Conservation (phyloP, 30 jellyfish, hydroid and myxozoan genomes). For the Phacellophora camtschatica region DNA sequence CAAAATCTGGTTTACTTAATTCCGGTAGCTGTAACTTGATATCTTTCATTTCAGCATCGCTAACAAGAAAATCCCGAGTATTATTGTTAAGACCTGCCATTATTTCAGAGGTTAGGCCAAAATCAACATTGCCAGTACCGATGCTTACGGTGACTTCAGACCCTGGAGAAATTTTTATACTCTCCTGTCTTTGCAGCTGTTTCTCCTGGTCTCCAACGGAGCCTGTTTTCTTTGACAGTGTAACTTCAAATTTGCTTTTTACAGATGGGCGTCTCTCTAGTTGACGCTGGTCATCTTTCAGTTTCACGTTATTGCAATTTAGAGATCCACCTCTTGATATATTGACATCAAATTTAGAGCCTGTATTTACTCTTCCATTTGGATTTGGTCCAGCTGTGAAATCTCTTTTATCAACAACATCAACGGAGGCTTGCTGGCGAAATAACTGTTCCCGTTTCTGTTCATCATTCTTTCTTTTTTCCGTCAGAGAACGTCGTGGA, state of each 20-base stretch:
- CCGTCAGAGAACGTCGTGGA: conserved; percentile 49
- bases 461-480: conserved; percentile 51
- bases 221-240: conserved; percentile 8
- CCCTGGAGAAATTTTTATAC: conserved; percentile 56
- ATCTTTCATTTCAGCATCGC: conserved; percentile 23
- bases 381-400: conserved; percentile 21
- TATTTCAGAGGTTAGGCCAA: conserved; percentile 57
- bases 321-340: neutral
- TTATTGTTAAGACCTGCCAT: conserved; percentile 69
- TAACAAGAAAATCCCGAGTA: conserved; percentile 33
- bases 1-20: conserved; percentile 6
- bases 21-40: conserved; percentile 73
- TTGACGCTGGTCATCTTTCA: neutral
- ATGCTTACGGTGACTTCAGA: conserved; percentile 55
- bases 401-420: conserved; percentile 13
- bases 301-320: neutral
- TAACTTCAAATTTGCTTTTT: conserved; percentile 20
- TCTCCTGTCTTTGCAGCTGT: conserved; percentile 28
- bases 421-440: conserved; percentile 57
- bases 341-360: neutral
- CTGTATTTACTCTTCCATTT: conserved; percentile 39
- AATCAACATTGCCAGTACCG: neutral
- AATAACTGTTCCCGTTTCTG: conserved; percentile 31
- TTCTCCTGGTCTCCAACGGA: conserved; percentile 8
- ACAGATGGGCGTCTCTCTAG: conserved; percentile 1